Evolutionary conservation across 2,888 invertebrate genomes (phyloP), one percentile per base, ranked within the genome.

Genomic region (Cataglyphis rosenhaueri): DNA sequence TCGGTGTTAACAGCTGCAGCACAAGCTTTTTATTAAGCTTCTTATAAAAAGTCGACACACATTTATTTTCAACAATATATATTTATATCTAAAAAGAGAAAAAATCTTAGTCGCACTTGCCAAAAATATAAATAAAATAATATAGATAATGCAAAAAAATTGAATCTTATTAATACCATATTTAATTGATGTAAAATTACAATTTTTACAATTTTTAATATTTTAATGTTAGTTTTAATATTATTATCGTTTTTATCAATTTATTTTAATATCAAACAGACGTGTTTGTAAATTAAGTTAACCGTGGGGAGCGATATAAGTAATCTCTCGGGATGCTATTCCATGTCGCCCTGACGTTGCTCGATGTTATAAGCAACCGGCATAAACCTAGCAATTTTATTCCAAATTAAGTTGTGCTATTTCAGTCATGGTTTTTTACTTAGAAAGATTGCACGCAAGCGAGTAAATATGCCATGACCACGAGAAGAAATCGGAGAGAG

Each of bases 401-500:
- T 65, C 64, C 52, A 48, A 82, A 84, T 84, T 82, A 84, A 84
- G 84, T 84, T 75, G 70, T 64, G 64, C 83, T 55, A 21, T 70
- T 68, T 78, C 70, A 78, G 68, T 78, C 32, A 35, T 44, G 3
- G 32, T 35, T 78, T 68, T 52, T 78, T 78, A 68, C 78, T 78
- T 78, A 61, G n/a, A 68, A 68, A 78, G 59, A 78, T 68, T 68
- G 70, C 78, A 78, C 70, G 78, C 70, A 12, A 78, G 44, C 70
- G 44, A 59, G 32, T 6, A 52, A 52, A 52, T 8, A 52, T 52
- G n/a, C 66, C 44, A 18, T 21, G 44, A 59, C 12, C 59, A 68
- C 25, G 68, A 52, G 57, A 48, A 18, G 29, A 59, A 61, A 78
- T 21, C 44, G n/a, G 32, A 29, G 38, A 66, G 32, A 66, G n/a